Evolutionary conservation across 2,888 invertebrate genomes (phyloP).

Genomic region (Ametastegia equiseti): DNA sequence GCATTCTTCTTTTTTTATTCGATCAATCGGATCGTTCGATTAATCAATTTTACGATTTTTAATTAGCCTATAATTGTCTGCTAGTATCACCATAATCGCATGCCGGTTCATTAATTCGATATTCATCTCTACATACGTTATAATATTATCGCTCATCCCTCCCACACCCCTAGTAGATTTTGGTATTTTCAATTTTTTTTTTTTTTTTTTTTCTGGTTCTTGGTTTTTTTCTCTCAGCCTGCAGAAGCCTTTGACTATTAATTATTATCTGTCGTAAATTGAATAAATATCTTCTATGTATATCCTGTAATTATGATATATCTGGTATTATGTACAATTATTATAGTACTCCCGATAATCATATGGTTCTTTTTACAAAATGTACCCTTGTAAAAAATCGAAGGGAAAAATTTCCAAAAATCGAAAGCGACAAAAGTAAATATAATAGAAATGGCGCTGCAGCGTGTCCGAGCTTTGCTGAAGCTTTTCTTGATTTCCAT

Average conservation of each 20-base stretch:
- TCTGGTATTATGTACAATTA: too few species aligned
- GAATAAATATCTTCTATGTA: background rate
- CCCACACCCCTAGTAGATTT: too few species aligned
- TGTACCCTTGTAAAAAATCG: too few species aligned
- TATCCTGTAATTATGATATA: background rate
- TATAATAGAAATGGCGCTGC: background rate
- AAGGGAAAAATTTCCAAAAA: too few species aligned
- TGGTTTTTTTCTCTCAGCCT: background rate
- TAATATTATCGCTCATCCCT: background rate
- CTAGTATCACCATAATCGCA: background rate
- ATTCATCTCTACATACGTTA: background rate
- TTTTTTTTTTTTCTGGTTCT: too few species aligned
- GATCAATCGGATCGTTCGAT: background rate
- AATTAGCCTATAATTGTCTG: background rate
- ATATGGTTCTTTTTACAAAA: too few species aligned
- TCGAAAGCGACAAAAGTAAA: background rate
- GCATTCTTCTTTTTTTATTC: background rate
- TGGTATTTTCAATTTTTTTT: too few species aligned
- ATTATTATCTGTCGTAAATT: background rate
- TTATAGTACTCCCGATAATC: too few species aligned
- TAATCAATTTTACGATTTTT: background rate
- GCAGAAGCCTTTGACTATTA: background rate
- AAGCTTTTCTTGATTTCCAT: background rate
- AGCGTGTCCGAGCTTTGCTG: constrained; percentile 71
- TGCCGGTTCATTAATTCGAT: background rate